phyloP scores from a whole-genome alignment of 2,888 invertebrate species.

The Diarsia dahlii region DNA sequence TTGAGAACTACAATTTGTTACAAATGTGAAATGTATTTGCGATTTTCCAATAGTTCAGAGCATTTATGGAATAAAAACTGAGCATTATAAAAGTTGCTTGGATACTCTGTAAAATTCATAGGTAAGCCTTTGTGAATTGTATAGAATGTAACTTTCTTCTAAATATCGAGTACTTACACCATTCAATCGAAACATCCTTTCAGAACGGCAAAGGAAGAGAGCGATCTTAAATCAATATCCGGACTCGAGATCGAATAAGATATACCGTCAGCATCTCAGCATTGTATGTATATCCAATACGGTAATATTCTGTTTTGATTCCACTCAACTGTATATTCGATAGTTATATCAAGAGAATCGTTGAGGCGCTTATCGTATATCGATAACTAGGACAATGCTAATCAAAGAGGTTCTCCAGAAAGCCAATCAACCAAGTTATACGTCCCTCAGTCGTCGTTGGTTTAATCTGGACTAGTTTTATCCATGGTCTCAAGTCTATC shows the following conservation, averaged over 20 bases:
- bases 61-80: conserved; percentile 14
- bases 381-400: conserved; percentile 66
- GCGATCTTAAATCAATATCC: conserved; percentile 33
- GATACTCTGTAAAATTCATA: background rate
- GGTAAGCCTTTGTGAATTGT: background rate
- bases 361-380: conserved; percentile 62
- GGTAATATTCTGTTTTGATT: conserved; percentile 8
- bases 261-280: background rate
- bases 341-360: conserved; percentile 64
- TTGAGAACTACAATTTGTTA: conserved; percentile 50
- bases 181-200: conserved; percentile 25
- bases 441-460: conserved; percentile 53
- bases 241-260: conserved; percentile 7
- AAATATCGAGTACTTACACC: background rate
- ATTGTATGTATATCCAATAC: conserved; percentile 26
- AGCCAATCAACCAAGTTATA: conserved; percentile 38
- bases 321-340: conserved; percentile 40
- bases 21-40: conserved; percentile 46
- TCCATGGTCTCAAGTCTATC: conserved; percentile 50
- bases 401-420: conserved; percentile 59
- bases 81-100: conserved; percentile 18
- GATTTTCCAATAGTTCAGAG: conserved; percentile 44
- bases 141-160: background rate
- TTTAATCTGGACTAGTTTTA: conserved; percentile 58
- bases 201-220: conserved; percentile 6